These are phyloP conservation scores for Sisor rabdophorus DNA, from an alignment of 2,113 vertebrate genomes.

Conservation along the genomic window DNA sequence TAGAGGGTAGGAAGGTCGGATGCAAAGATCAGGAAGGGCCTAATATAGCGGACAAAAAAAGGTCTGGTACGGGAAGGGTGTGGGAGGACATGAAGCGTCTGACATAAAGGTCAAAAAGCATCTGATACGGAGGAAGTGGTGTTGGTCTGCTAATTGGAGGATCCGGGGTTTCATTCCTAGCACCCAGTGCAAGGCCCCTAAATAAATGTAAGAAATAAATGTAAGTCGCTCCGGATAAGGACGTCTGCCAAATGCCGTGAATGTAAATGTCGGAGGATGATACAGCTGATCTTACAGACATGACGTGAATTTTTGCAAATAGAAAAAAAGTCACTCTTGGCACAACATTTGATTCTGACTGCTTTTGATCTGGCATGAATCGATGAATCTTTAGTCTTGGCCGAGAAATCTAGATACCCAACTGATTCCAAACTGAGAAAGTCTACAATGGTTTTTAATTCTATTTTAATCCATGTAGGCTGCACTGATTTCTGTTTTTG, in stretches of 20 bases:
- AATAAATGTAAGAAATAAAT: too few relatives aligned
- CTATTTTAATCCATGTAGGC: conserved; percentile 6
- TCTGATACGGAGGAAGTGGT: not conserved
- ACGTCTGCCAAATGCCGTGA: too few relatives aligned
- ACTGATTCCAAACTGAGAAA: conserved; percentile 1
- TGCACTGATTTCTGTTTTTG: not conserved
- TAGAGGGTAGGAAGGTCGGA: not conserved
- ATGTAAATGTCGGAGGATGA: not conserved
- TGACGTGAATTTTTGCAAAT: not conserved
- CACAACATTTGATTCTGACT: not conserved
- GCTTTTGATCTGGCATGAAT: not conserved
- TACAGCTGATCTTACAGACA: not conserved
- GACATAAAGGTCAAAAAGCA: not conserved
- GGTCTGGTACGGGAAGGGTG: not conserved
- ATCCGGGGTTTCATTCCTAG: too few relatives aligned
- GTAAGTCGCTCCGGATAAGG: too few relatives aligned
- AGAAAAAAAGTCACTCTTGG: not conserved
- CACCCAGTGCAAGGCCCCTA: too few relatives aligned
- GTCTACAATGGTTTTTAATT: not conserved
- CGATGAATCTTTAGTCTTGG: not conserved
- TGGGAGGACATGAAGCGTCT: not conserved
- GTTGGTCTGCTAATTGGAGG: too few relatives aligned
- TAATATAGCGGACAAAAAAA: not conserved
- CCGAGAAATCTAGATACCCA: not conserved
- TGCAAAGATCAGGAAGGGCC: not conserved